Base-by-base conservation (phyloP, 1,140 invertebrate genomes). In the Bombus picipes region DNA sequence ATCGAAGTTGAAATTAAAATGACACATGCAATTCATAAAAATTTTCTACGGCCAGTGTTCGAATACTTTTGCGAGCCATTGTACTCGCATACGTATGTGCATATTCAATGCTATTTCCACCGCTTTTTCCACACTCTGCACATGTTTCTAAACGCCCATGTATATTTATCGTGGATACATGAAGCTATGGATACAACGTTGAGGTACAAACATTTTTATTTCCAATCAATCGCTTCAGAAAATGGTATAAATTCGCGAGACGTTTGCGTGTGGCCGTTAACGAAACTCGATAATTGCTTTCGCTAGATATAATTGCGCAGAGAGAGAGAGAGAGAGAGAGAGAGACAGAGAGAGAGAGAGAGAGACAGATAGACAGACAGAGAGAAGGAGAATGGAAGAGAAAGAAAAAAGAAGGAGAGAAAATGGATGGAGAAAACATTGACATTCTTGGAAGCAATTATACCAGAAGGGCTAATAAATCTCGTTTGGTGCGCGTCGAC, bases 401-500 rank as follows among this genome's bases (percentile, higher is more conserved):
- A 5, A 62, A 3, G n/a, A n/a, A 15, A 32, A 32, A 66, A 62
- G 37, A 41, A 62, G 6, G 1, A 25, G 22, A 12, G 25, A 3
- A 41, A 12, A 77, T 37, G 6, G 37, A 62, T n/a, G 13, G 28
- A 62, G 75, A 77, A 77, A 83, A 83, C 62, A 53, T 81, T 90
- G 83, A 57, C 57, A 74, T 84, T 88, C 89, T 88, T 88, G 81
- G 68, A 86, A 90, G 84, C 89, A 90, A 90, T 90, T 90, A 90
- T 90, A 81, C 85, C 65, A 43, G 73, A 83, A 75, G 83, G 79
- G 78, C 74, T 90, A 90, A 88, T 90, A 90, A 88, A 90, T 90
- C 89, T 88, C 89, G 89, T 90, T 90, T 87, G 81, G 72, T 62
- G 62, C 59, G 83, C 83, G 88, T 86, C 87, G 87, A 90, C 87